Percentiles rank a stretch among this genome's conserved stretches.
Conservation (phyloP, 2,888 invertebrate species). For the Cephus runcator region DNA sequence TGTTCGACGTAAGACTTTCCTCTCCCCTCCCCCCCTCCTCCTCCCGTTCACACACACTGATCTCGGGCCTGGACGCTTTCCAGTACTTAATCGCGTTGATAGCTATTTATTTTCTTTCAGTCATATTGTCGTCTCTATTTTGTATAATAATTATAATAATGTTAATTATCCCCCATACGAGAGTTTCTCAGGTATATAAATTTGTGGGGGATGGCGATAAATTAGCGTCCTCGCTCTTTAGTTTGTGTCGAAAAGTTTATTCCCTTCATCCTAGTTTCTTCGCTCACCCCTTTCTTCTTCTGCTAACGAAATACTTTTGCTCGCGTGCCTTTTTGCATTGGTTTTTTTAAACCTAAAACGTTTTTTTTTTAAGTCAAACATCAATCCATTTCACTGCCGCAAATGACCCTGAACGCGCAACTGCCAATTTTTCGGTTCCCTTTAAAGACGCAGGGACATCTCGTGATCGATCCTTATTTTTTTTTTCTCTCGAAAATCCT, state of each 20-base stretch:
- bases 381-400: not conserved
- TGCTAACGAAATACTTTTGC: not conserved
- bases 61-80: not conserved
- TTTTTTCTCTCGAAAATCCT: not conserved
- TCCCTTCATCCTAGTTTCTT: not conserved
- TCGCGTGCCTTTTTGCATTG: too few relatives aligned
- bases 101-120: not conserved
- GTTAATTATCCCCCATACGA: not conserved
- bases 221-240: not conserved
- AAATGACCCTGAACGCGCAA: not conserved
- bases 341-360: too few relatives aligned
- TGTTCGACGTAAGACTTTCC: too few relatives aligned
- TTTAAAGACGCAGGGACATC: not conserved
- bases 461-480: too few relatives aligned
- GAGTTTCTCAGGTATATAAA: not conserved
- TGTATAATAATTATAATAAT: not conserved
- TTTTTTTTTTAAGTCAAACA: not conserved
- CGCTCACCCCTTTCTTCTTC: not conserved
- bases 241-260: not conserved
- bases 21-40: constrained; percentile 7
- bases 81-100: not conserved
- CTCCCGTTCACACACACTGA: not conserved
- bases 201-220: not conserved
- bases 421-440: too few relatives aligned
- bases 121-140: not conserved